Evolutionary conservation across 2,888 invertebrate species (phyloP), one percentile per base, ranked within the genome.

Genomic region (Xylocampa areola): DNA sequence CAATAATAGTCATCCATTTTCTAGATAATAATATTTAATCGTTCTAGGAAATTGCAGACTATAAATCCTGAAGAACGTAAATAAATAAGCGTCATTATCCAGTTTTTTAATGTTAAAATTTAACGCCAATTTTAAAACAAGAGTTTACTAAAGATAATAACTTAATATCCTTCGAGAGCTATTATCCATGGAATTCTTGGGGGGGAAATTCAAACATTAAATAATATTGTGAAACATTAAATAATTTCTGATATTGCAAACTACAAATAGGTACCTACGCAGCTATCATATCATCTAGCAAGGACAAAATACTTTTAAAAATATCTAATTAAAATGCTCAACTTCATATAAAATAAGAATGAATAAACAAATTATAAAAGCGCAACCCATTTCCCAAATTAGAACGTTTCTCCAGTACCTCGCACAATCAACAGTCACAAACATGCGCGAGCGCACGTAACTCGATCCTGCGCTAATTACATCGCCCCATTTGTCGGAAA

Each of bases 401-500:
- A 65, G 63, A 58, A 19, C 59, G 70, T 70, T 65, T 64, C 63
- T 68, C 54, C 63, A 11, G 37, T 69, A 63, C 29, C 43, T 45
- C 36, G 37, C 39, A 62, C 40, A 62, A 62, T 71, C 52, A 54
- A 41, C 55, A 61, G 44, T 77, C 68, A 77, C 47, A 51, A 40
- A 53, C 48, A 27, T 66, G 68, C 65, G 60, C 74, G 30, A 50
- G 74, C 75, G 70, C 73, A 59, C 30, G 81, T 82, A 83, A 84
- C 73, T 45, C 54, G 73, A 82, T 82, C 81, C 80, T 70, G 82
- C 55, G 67, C 73, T 76, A 73, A 74, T 81, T 75, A 69, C 67
- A 54, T 50, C 53, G 75, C 53, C 64, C 79, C 73, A 77, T 76
- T 82, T 74, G 70, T 58, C 43, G 60, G 71, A 73, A 71, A 77